Evolutionary conservation across 2,797 vertebrate genomes (phyloP).

Genomic region (Phrynocephalus forsythii): DNA sequence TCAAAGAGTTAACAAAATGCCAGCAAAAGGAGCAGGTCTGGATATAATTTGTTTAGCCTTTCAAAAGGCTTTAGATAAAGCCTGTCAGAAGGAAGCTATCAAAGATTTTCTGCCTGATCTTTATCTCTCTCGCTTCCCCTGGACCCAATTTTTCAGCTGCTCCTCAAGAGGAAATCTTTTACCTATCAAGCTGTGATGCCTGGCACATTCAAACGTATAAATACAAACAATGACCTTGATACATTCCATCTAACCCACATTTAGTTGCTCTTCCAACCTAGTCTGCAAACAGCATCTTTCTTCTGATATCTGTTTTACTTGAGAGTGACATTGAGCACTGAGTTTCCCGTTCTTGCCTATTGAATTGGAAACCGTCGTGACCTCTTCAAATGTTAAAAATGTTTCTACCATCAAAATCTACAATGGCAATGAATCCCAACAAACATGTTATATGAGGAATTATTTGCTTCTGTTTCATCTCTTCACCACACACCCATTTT

Average conservation of each 20-base stretch:
- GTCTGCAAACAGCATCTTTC: not conserved
- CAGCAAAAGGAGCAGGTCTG: conserved; percentile 22
- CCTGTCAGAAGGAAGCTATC: conserved; percentile 32
- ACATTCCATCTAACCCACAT: not conserved
- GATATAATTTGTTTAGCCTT: conserved; percentile 41
- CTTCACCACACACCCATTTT: not conserved
- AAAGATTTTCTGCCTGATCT: conserved; percentile 39
- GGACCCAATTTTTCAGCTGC: conserved; percentile 18
- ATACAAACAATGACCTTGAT: conserved; percentile 28
- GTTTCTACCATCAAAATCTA: not conserved
- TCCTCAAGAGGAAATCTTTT: conserved; percentile 29
- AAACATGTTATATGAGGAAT: not conserved
- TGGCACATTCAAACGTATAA: conserved; percentile 9
- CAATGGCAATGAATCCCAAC: too few species aligned
- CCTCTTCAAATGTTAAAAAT: too few species aligned
- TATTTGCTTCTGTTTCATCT: not conserved
- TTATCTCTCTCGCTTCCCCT: conserved; percentile 28
- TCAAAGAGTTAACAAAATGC: conserved; percentile 44
- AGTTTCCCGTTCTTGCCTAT: not conserved
- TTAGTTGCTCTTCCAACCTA: not conserved
- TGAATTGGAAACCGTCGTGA: not conserved
- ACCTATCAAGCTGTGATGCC: conserved; percentile 6
- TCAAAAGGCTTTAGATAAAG: conserved; percentile 45
- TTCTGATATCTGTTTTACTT: not conserved
- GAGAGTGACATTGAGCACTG: not conserved